These are phyloP conservation scores for Hydrophis major DNA, from an alignment of 2,797 vertebrate species.

Conservation along the genomic window DNA sequence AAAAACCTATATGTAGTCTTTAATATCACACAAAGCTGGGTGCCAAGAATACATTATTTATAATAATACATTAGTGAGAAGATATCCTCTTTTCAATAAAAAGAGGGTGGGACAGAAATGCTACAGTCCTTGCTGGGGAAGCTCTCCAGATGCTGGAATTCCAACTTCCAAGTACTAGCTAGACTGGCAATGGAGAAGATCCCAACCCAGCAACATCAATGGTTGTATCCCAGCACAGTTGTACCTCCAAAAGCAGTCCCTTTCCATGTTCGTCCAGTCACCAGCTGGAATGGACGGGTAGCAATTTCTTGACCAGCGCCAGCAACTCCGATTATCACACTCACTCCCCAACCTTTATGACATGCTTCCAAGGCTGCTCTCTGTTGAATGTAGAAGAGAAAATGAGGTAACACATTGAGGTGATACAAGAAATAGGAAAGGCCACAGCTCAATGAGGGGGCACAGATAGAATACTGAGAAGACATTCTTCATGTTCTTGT, in stretches of 20 bases:
- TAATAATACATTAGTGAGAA: background rate
- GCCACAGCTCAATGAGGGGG: background rate
- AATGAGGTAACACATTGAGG: background rate
- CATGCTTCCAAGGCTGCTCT: conserved; percentile 87
- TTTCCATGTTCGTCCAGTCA: conserved; percentile 89
- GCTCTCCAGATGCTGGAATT: background rate
- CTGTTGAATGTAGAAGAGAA: conserved; percentile 61
- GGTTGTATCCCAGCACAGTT: background rate
- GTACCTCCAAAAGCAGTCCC: conserved; percentile 89
- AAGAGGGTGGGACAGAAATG: background rate
- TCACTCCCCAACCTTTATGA: conserved; percentile 87
- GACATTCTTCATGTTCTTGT: background rate
- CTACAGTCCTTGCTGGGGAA: background rate
- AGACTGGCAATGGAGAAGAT: background rate
- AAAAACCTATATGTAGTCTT: background rate
- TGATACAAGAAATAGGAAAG: background rate
- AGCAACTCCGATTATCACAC: conserved; percentile 89
- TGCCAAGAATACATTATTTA: background rate
- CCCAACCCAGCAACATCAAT: background rate
- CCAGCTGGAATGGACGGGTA: conserved; percentile 83
- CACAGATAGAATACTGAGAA: background rate
- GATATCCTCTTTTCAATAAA: background rate
- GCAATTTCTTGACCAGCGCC: conserved; percentile 78
- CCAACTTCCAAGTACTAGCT: background rate
- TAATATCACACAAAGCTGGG: background rate